Evolutionary conservation across 2,113 vertebrate species (phyloP).

Genomic region (Recurvirostra avosetta): DNA sequence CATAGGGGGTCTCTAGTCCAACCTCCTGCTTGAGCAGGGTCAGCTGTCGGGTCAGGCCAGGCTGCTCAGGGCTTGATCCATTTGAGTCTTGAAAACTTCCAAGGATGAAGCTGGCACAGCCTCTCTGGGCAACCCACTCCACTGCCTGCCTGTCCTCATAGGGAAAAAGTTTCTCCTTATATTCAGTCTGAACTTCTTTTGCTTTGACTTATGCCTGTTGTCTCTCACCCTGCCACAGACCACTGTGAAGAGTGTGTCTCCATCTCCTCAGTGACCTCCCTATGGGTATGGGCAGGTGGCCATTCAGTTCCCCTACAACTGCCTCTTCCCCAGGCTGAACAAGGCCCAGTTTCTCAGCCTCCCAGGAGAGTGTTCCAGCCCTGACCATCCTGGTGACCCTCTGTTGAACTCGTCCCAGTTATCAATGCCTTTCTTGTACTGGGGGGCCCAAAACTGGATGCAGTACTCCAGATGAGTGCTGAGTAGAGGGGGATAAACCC

Average conservation of each 20-base stretch:
- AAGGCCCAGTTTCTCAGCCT: background rate
- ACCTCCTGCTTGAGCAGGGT: background rate
- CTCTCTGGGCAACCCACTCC: background rate
- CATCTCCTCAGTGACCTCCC: background rate
- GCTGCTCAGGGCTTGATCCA: background rate
- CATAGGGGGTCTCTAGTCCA: background rate
- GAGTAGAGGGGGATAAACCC: background rate
- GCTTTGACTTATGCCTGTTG: background rate
- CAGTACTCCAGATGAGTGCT: background rate
- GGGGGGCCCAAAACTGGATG: background rate
- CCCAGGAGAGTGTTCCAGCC: background rate
- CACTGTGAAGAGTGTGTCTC: background rate
- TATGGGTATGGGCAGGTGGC: too few species aligned
- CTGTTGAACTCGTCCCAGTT: background rate
- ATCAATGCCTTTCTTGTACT: background rate
- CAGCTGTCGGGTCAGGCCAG: background rate
- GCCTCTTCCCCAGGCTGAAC: background rate
- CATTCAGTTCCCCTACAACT: background rate
- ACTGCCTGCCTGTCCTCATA: background rate
- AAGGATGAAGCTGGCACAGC: background rate
- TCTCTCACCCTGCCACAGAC: rapidly evolving
- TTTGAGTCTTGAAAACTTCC: background rate
- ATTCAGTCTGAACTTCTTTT: background rate
- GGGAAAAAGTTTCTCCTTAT: background rate
- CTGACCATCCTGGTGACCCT: background rate